Evolutionary conservation across 2,113 vertebrate species (phyloP).

Genomic region (Oreochromis niloticus): DNA sequence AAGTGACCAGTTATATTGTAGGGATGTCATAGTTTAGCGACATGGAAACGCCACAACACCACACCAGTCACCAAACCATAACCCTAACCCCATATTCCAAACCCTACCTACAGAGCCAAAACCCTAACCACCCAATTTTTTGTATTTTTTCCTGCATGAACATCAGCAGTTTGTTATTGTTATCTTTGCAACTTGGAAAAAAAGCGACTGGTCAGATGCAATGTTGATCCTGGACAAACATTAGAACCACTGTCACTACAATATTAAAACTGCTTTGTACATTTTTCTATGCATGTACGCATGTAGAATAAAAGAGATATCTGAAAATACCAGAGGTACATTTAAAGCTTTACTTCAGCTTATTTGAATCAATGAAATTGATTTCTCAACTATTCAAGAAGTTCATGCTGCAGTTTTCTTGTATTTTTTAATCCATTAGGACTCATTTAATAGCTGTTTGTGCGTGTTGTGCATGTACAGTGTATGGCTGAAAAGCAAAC

Average conservation of each 20-base stretch:
- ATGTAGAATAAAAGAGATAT: neutral
- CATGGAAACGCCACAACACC: neutral
- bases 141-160: neutral
- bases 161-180: neutral
- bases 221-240: neutral
- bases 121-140: neutral
- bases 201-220: neutral
- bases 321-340: neutral
- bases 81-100: neutral
- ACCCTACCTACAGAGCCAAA: neutral
- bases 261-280: neutral
- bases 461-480: neutral
- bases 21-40: neutral
- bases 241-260: neutral
- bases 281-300: neutral
- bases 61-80: neutral
- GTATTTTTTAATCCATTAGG: neutral
- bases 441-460: neutral
- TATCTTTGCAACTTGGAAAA: neutral
- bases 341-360: neutral
- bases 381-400: neutral
- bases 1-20: neutral
- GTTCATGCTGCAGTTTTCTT: neutral
- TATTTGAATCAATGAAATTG: neutral
- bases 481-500: neutral